A percentile compares a stretch with the other conserved stretches of the same genome.
These are phyloP conservation scores for Spodoptera frugiperda DNA, from an alignment of 1,140 invertebrate genomes.

Conservation along the genomic window DNA sequence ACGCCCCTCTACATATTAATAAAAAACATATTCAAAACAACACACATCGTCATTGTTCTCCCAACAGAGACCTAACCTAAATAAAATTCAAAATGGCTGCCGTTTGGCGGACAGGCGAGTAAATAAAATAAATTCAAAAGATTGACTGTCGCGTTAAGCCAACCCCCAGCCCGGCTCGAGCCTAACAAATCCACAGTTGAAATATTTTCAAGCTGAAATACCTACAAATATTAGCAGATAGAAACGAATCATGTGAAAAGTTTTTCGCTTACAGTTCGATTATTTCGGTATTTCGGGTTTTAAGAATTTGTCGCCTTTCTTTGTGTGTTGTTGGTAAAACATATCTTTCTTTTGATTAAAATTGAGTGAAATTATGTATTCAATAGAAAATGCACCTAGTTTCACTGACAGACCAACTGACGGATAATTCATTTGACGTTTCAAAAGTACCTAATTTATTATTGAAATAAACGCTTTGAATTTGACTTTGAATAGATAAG, in stretches of 20 bases:
- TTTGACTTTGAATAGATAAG: too few species aligned
- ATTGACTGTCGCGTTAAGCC: slow-evolving; percentile 34
- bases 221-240: slow-evolving; percentile 26
- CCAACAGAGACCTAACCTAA: slow-evolving; percentile 10
- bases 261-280: neutral
- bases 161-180: slow-evolving; percentile 7
- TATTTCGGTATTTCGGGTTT: neutral
- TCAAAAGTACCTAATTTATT: too few species aligned
- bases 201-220: slow-evolving; percentile 31
- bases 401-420: too few species aligned
- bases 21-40: neutral
- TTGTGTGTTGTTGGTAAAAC: too few species aligned
- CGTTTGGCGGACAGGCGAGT: slow-evolving; percentile 1
- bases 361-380: too few species aligned
- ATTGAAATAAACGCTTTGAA: too few species aligned
- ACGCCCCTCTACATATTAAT: too few species aligned
- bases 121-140: slow-evolving; percentile 39
- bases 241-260: slow-evolving; percentile 1
- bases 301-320: neutral
- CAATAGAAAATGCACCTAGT: too few species aligned
- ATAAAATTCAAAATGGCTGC: slow-evolving; percentile 14
- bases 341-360: too few species aligned
- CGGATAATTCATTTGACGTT: too few species aligned
- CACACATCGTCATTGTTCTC: neutral
- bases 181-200: slow-evolving; percentile 22